Base-by-base conservation (phyloP, 2,797 vertebrate genomes). In the Esox masquinongy region DNA sequence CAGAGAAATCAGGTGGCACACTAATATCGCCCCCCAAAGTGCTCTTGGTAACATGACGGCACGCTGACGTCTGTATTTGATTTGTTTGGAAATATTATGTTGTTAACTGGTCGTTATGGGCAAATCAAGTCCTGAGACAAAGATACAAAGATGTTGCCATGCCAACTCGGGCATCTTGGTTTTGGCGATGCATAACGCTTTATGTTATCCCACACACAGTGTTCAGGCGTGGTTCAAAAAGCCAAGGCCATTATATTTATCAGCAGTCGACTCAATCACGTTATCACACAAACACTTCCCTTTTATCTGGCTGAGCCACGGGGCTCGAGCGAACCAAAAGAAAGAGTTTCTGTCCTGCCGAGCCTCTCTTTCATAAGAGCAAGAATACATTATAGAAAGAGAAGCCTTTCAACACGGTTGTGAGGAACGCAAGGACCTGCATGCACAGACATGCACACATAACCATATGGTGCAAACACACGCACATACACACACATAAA, bases 291-390 rank as follows among this genome's bases (percentile, higher is more conserved):
- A 68, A 75, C 34, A 64, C 76, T 75, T 82, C 26, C 61, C 59
- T 80, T 82, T 77, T 26, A 80, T 82, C 72, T 70, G 66, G 53
- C 39, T 4, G 66, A 24, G 68, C 76, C 79, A 75, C 53, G 29
- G 43, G 79, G 74, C 68, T 53, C 47, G 59, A 63, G 36, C 51
- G 49, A 76, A 72, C 73, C 76, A 82, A 76, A 74, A 56, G 63
- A 24, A 68, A 68, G n/a, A 47, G 67, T 56, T 75, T 80, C 63
- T 69, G 72, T 31, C 51, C 72, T 64, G 50, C 75, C 67, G 72
- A 74, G 69, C 47, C 31, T 24, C 68, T 76, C 43, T 74, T 72
- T 56, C 31, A 68, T 17, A 72, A 68, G 26, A 80, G 24, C 26
- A 47, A 26, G 56, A 75, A 68, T 51, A 61, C 61, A 70, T 50